phyloP scores from a whole-genome alignment of 2,113 vertebrate genomes.

The Melanerpes formicivorus region DNA sequence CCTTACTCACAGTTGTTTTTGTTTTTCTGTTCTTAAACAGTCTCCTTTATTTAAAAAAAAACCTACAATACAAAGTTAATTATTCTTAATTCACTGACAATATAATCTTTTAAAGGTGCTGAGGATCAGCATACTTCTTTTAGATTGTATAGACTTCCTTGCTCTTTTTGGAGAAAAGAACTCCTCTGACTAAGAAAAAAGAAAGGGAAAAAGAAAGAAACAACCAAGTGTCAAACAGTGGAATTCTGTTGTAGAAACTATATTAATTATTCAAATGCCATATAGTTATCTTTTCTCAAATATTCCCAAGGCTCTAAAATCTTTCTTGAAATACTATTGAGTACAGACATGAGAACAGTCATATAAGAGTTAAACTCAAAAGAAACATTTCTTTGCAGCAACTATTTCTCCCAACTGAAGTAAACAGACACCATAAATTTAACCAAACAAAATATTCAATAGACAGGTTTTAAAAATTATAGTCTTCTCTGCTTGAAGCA shows the following conservation, averaged over 20 bases:
- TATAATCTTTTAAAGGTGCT: not conserved
- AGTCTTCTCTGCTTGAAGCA: constrained; percentile 45
- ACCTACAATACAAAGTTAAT: not conserved
- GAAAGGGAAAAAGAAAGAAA: not conserved
- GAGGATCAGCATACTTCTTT: not conserved
- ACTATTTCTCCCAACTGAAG: constrained; percentile 4
- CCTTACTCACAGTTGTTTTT: not conserved
- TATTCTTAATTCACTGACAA: not conserved
- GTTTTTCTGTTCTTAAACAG: not conserved
- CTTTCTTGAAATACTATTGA: not conserved
- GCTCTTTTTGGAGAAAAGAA: not conserved
- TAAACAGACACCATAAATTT: constrained; percentile 45
- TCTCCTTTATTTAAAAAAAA: not conserved
- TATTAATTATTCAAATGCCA: not conserved
- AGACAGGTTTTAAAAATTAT: constrained; percentile 57
- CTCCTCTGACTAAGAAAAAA: not conserved
- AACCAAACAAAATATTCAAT: constrained; percentile 41
- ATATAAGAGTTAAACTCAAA: constrained; percentile 10
- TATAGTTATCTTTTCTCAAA: not conserved
- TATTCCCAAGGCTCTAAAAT: not conserved
- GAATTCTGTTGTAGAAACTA: not conserved
- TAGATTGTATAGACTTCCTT: not conserved
- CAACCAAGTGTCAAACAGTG: not conserved
- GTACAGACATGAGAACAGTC: not conserved
- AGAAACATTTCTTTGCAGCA: not conserved